phyloP scores from a whole-genome alignment of 2,888 invertebrate species.

The Megamerina dolium region DNA sequence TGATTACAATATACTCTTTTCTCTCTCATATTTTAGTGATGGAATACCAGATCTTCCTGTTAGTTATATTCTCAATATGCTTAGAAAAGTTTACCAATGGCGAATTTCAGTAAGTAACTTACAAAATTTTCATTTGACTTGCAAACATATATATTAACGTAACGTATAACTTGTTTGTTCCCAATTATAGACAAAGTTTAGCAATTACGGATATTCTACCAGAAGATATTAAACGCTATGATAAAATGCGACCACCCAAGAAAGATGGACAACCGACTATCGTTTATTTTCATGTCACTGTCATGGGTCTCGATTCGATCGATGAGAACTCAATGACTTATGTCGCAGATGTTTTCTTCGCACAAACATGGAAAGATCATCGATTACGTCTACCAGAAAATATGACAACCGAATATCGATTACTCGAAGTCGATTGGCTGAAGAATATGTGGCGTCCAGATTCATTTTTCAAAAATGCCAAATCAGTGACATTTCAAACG shows the following conservation, averaged over 20 bases:
- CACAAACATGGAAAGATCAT: conserved; percentile 90
- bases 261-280: conserved; percentile 81
- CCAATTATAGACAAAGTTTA: conserved; percentile 53
- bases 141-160: not conserved
- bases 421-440: conserved; percentile 83
- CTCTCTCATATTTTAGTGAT: conserved; percentile 37
- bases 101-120: conserved; percentile 48
- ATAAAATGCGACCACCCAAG: conserved; percentile 91
- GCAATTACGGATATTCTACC: conserved; percentile 80
- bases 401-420: conserved; percentile 85
- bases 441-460: conserved; percentile 92
- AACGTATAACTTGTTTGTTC: not conserved
- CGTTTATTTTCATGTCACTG: conserved; percentile 87
- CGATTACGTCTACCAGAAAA: conserved; percentile 79
- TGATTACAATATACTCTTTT: too few relatives aligned
- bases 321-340: conserved; percentile 95
- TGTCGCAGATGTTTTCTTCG: conserved; percentile 87
- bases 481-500: conserved; percentile 87
- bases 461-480: conserved; percentile 90
- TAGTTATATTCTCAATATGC: conserved; percentile 43
- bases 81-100: conserved; percentile 39
- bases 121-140: not conserved
- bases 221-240: conserved; percentile 79
- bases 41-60: conserved; percentile 41
- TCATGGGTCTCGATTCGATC: conserved; percentile 92